Conservation (phyloP, 92 coral and sea anemone genomes). For the Phenganax marumi region DNA sequence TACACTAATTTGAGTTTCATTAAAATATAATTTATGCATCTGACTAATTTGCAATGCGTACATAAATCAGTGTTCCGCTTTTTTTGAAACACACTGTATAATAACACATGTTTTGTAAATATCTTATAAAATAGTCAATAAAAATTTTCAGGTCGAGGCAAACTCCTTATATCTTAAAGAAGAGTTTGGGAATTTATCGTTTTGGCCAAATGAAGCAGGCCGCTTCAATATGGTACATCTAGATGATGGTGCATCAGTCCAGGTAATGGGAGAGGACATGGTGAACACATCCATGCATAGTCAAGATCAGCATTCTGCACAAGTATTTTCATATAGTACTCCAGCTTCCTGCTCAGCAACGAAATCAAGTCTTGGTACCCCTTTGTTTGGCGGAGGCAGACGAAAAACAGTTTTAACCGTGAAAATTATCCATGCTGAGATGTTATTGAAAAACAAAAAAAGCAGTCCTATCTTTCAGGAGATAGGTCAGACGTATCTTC, state of each 20-base stretch:
- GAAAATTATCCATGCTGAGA: slow-evolving; percentile 60
- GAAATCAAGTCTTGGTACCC: neutral
- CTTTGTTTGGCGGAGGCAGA: slow-evolving; percentile 50
- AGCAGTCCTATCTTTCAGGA: slow-evolving; percentile 54
- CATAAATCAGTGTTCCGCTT: too few species aligned
- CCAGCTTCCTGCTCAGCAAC: neutral
- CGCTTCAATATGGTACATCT: slow-evolving; percentile 53
- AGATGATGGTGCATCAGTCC: slow-evolving; percentile 50
- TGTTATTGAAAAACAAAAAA: slow-evolving; percentile 53
- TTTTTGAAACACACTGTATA: too few species aligned
- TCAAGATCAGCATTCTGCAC: slow-evolving; percentile 37
- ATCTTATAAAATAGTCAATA: neutral
- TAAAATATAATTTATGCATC: too few species aligned
- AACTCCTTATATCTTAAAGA: slow-evolving; percentile 51
- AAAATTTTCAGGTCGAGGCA: slow-evolving; percentile 52
- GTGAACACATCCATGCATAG: slow-evolving; percentile 33
- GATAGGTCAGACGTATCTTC: slow-evolving; percentile 59
- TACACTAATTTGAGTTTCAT: too few species aligned
- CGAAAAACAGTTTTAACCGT: slow-evolving; percentile 45
- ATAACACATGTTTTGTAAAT: too few species aligned
- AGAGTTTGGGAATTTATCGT: slow-evolving; percentile 54
- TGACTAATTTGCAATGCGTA: too few species aligned
- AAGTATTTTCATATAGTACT: slow-evolving; percentile 52
- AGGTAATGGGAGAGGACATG: slow-evolving; percentile 62
- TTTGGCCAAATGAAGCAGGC: slow-evolving; percentile 57